Evolutionary conservation across 2,888 invertebrate species (phyloP), one percentile per base, ranked within the genome.

Genomic region (Saturnia pavonia): DNA sequence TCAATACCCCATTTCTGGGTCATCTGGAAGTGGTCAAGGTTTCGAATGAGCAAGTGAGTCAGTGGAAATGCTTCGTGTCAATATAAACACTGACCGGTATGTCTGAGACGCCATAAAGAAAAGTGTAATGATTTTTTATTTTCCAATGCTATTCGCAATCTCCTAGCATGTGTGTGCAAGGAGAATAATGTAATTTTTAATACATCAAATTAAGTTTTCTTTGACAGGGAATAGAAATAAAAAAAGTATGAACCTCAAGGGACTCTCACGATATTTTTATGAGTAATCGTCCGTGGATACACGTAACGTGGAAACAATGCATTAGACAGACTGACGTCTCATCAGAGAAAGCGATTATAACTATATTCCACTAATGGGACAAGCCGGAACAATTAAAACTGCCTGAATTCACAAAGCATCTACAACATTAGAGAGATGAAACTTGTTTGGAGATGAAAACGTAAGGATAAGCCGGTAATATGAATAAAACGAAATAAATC

Each of bases 281-380:
- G 25, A 2, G 25, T 27, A 14, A 25, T 4, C 12, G 25, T 57
- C 25, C 12, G 0, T 57, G 57, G 14, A 1, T 57, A 57, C 57
- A 57, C 25, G 57, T 2, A 25, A 57, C 9, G 14, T 57, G 25
- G 57, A 4, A 25, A 57, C 25, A 25, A 25, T 25, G 57, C 57
- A 57, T 27, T 57, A 57, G 25, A 25, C 11, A 57, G 25, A 57
- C 40, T n/a, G 40, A 19, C 19, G 9, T 40, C 19, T 40, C 65
- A 57, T 25, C 19, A 63, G 60, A 34, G 60, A 65, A 65, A 65
- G 65, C 65, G 40, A 65, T 40, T 65, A 65, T 65, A 65, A 65
- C 40, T 6, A 65, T 65, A 65, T 65, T n/a, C 65, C 65, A 65
- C 65, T 65, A 65, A 65, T 65, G 65, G 65, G 65, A 40, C 65